Conservation (phyloP, 2,797 vertebrate genomes). For the Mormyrus hasselquistii region DNA sequence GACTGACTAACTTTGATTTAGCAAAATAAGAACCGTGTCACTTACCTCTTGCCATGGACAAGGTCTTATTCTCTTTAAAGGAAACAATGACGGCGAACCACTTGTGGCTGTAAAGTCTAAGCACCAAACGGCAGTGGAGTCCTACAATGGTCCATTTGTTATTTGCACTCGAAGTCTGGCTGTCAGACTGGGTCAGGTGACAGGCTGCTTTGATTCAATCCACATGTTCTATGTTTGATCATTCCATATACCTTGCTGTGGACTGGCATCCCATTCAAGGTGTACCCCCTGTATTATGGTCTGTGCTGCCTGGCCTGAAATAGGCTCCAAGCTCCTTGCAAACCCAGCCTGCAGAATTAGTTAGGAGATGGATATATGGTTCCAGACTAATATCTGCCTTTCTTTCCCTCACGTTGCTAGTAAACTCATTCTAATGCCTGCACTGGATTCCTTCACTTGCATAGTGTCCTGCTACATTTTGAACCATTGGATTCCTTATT, state of each 20-base stretch:
- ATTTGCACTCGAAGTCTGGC: neutral
- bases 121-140: neutral
- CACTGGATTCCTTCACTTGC: neutral
- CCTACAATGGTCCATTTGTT: neutral
- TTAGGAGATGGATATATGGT: neutral
- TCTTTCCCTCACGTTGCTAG: neutral
- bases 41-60: neutral
- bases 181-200: neutral
- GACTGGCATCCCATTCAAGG: neutral
- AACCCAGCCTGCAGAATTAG: neutral
- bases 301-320: neutral
- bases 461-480: neutral
- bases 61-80: neutral
- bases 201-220: neutral
- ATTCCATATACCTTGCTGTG: neutral
- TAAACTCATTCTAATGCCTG: neutral
- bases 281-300: neutral
- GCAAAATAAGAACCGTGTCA: neutral
- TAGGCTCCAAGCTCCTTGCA: neutral
- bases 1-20: neutral
- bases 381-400: neutral
- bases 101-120: neutral
- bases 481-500: neutral
- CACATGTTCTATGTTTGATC: neutral
- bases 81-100: neutral